Evolutionary conservation across 2,113 vertebrate genomes (phyloP), one percentile per base, ranked within the genome.

Genomic region (Oncorhynchus tshawytscha): DNA sequence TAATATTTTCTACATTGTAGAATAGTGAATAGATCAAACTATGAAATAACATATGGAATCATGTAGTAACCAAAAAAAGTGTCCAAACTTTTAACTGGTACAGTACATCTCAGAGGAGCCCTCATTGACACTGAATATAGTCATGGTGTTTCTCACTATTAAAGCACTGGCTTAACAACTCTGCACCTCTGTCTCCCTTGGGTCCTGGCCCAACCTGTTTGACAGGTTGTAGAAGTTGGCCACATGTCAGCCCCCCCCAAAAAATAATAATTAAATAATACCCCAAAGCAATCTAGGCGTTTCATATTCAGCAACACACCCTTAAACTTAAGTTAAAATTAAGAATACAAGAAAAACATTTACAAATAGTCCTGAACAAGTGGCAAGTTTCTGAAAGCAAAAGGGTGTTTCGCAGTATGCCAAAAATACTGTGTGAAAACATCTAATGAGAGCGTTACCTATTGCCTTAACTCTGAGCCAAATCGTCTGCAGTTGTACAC

Each of bases 61-160:
- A 34, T 34, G 34, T 7, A 34, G 34, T 34, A 34, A 34, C 34
- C 34, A 34, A 34, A 34, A 34, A 34, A 34, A 34, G 6, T 34
- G 34, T 34, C 1, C 1, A 34, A 34, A 34, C 34, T 34, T 34
- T 92, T 84, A 97, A 93, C 84, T 97, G 96, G 57, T 91, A 93
- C 95, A 2, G 96, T 80, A 20, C 34, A 24, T 90, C 29, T 76
- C 67, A 80, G 71, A 66, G 16, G 29, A 69, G 49, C 77, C 76
- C 31, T 45, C 54, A 70, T 25, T 82, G 76, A 25, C 69, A 71
- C 24, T 27, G 20, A 39, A 34, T 16, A 16, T 16, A 16, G 72
- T 66, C 59, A 67, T 22, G 29, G 34, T 66, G n/a, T 64, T 9
- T n/a, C 49, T 45, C 39, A 45, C 8, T 7, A 39, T 9, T 66